A percentile compares a stretch with the other conserved stretches of the same genome.
Evolutionary conservation across 1,140 invertebrate genomes (phyloP).

Genomic region (Drosophila sproati): DNA sequence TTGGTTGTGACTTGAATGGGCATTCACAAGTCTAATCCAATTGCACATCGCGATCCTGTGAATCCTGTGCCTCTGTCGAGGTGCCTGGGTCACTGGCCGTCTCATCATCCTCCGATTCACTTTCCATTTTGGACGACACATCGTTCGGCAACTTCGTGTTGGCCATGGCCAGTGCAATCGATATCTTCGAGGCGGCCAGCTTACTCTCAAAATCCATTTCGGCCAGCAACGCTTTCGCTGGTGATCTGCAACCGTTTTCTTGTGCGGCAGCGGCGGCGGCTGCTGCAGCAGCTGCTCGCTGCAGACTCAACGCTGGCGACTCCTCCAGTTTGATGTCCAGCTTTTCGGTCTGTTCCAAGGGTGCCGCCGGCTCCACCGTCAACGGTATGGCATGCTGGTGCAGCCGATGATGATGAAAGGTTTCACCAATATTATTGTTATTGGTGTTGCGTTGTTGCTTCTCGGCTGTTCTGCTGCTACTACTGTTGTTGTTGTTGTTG

Average conservation of each 20-base stretch:
- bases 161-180: slow-evolving; percentile 65
- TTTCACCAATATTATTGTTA: slow-evolving; percentile 49
- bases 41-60: slow-evolving; percentile 61
- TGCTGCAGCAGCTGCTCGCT: slow-evolving; percentile 53
- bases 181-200: slow-evolving; percentile 79
- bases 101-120: slow-evolving; percentile 53
- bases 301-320: slow-evolving; percentile 72
- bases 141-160: slow-evolving; percentile 44
- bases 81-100: slow-evolving; percentile 60
- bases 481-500: slow-evolving; percentile 4
- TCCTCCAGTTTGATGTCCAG: slow-evolving; percentile 79
- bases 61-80: slow-evolving; percentile 62
- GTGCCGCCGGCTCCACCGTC: slow-evolving; percentile 79
- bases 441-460: slow-evolving; percentile 30
- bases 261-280: slow-evolving; percentile 36
- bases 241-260: slow-evolving; percentile 40
- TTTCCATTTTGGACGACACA: slow-evolving; percentile 22
- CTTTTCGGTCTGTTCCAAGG: slow-evolving; percentile 80
- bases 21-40: slow-evolving; percentile 48
- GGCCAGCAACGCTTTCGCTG: slow-evolving; percentile 31
- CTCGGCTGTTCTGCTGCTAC: slow-evolving; percentile 37
- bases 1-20: too few species aligned
- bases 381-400: slow-evolving; percentile 78
- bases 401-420: slow-evolving; percentile 59
- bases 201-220: slow-evolving; percentile 82